A percentile compares a stretch with the other conserved stretches of the same genome.
Evolutionary conservation across 2,113 vertebrate genomes (phyloP).

Genomic region (Phalacrocorax aristotelis): DNA sequence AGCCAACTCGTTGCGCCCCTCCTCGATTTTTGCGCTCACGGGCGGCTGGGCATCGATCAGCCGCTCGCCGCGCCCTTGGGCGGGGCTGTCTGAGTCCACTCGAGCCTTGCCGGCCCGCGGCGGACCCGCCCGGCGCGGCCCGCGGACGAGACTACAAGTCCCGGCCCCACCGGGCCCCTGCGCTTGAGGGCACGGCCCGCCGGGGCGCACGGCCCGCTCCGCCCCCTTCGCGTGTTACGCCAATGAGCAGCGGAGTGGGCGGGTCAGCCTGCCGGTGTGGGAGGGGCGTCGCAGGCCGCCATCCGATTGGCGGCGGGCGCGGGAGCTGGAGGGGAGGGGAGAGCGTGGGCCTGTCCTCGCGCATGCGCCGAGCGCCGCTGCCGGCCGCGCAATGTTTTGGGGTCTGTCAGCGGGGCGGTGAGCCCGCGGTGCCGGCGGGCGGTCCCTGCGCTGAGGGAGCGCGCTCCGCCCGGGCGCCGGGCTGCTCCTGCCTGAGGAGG

Average conservation of each 20-base stretch:
- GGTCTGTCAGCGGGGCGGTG: too few species aligned
- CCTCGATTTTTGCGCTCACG: not conserved
- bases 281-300: not conserved
- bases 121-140: rapidly evolving
- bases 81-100: rapidly evolving
- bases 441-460: too few species aligned
- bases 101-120: rapidly evolving
- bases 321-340: too few species aligned
- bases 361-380: too few species aligned
- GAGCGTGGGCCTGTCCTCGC: too few species aligned
- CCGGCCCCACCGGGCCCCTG: not conserved
- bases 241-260: not conserved
- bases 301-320: not conserved
- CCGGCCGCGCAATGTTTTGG: too few species aligned
- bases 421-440: too few species aligned
- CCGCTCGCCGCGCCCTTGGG: rapidly evolving
- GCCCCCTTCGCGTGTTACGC: not conserved
- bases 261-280: rapidly evolving
- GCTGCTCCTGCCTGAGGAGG: too few species aligned
- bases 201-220: not conserved
- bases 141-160: not conserved
- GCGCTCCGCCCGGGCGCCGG: too few species aligned
- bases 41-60: rapidly evolving
- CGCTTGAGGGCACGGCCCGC: not conserved
- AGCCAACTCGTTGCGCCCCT: not conserved